Conservation (phyloP, 2,797 vertebrate genomes). For the Natrix natrix region DNA sequence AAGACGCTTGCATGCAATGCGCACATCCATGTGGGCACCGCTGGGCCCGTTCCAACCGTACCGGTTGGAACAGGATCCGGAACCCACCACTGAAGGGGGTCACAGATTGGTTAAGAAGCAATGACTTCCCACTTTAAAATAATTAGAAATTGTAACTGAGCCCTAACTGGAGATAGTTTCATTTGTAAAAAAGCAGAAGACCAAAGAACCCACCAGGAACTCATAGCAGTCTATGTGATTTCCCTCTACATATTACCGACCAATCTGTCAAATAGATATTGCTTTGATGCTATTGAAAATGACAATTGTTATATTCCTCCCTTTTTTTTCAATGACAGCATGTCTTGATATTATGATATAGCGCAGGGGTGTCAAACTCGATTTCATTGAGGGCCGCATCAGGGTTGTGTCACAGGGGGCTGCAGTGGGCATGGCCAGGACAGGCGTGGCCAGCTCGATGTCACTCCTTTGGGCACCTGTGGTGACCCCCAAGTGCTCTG, state of each 20-base stretch:
- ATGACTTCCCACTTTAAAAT: neutral
- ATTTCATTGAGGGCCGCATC: too few species aligned
- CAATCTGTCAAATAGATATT: neutral
- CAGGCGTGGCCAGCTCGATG: too few species aligned
- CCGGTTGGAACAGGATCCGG: too few species aligned
- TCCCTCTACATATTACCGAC: neutral
- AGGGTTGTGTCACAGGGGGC: too few species aligned
- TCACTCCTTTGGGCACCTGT: too few species aligned
- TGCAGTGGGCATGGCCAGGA: too few species aligned
- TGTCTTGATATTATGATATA: neutral
- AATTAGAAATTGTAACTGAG: neutral
- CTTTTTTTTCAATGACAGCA: neutral
- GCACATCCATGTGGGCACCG: too few species aligned
- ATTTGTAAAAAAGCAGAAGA: neutral
- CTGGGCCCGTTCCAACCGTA: too few species aligned
- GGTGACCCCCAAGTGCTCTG: too few species aligned
- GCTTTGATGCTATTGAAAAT: neutral
- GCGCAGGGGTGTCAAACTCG: too few species aligned
- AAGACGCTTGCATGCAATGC: too few species aligned
- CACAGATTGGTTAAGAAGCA: neutral
- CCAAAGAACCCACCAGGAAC: neutral
- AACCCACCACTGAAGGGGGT: neutral
- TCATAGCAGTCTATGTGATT: neutral
- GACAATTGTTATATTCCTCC: neutral
- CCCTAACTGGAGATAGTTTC: neutral